A percentile compares a stretch with the other conserved stretches of the same genome.
Evolutionary conservation across 2,113 vertebrate genomes (phyloP).

Genomic region (Nibea albiflora): DNA sequence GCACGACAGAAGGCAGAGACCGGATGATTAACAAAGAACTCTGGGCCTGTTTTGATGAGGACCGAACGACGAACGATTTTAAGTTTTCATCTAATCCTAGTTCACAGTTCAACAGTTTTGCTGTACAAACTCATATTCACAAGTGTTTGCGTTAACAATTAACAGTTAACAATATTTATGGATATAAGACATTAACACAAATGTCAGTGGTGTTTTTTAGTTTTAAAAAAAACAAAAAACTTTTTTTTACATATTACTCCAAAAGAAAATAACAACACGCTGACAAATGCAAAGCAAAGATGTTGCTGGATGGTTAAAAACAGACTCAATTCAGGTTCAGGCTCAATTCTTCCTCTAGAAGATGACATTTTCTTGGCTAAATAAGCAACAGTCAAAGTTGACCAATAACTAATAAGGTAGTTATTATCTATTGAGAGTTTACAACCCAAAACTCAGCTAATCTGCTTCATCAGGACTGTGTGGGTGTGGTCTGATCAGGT

Average conservation of each 20-base stretch:
- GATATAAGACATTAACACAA: slow-evolving; percentile 21
- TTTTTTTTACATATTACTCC: slow-evolving; percentile 29
- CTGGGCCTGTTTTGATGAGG: slow-evolving; percentile 20
- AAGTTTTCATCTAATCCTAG: slow-evolving; percentile 52
- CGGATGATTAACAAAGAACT: slow-evolving; percentile 35
- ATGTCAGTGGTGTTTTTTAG: background rate
- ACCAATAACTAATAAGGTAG: background rate
- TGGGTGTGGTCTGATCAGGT: background rate
- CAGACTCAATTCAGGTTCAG: slow-evolving; percentile 18
- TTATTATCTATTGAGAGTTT: slow-evolving; percentile 1
- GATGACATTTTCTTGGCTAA: slow-evolving; percentile 10
- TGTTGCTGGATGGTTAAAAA: slow-evolving; percentile 22
- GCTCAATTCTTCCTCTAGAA: background rate
- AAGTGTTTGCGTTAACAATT: slow-evolving; percentile 40
- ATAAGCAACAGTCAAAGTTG: background rate
- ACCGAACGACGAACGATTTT: slow-evolving; percentile 31
- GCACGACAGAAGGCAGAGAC: slow-evolving; percentile 57
- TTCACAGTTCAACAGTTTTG: slow-evolving; percentile 66
- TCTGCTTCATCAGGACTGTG: background rate
- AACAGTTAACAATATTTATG: slow-evolving; percentile 35
- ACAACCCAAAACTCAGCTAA: background rate
- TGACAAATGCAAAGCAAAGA: slow-evolving; percentile 24
- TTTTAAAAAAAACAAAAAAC: slow-evolving; percentile 31
- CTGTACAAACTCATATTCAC: slow-evolving; percentile 60
- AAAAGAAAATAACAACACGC: background rate